phyloP scores from a whole-genome alignment of 2,797 vertebrate genomes.

The Gobio occitaniae region DNA sequence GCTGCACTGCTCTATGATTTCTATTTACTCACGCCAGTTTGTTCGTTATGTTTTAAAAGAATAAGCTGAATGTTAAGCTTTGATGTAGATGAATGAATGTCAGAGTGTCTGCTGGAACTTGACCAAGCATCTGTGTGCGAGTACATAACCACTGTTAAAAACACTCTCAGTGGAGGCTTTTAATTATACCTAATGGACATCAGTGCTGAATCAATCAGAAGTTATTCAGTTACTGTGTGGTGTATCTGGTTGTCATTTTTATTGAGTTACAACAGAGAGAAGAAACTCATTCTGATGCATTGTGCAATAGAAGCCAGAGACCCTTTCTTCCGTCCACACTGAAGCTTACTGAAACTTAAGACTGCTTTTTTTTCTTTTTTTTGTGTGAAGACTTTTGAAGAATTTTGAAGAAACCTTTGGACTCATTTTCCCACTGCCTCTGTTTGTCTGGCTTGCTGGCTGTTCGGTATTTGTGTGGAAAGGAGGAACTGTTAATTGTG shows the following conservation, averaged over 20 bases:
- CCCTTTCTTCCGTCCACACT: conserved; percentile 76
- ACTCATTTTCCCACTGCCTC: conserved; percentile 70
- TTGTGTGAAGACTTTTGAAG: conserved; percentile 66
- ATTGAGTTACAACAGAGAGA: conserved; percentile 55
- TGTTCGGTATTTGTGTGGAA: conserved; percentile 8
- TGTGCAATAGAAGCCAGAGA: conserved; percentile 71
- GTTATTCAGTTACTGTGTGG: conserved; percentile 65
- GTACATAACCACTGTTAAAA: conserved; percentile 63
- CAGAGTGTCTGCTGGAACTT: conserved; percentile 45
- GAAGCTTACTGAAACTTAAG: conserved; percentile 64
- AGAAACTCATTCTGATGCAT: conserved; percentile 63
- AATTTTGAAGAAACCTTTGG: conserved; percentile 58
- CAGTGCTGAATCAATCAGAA: conserved; percentile 47
- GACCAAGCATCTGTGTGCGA: conserved; percentile 67
- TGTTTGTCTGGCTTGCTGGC: conserved; percentile 53
- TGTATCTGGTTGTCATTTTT: conserved; percentile 64
- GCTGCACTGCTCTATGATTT: conserved; percentile 66
- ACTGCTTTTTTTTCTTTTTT: background rate
- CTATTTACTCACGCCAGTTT: conserved; percentile 54
- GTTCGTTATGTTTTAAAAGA: conserved; percentile 55
- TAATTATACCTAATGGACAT: conserved; percentile 35
- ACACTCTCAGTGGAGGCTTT: conserved; percentile 33
- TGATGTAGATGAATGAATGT: conserved; percentile 60
- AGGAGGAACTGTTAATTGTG: conserved; percentile 7
- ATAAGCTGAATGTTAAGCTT: conserved; percentile 73